Base-by-base conservation (phyloP, 2,888 invertebrate species). In the Thereva nobilitata region DNA sequence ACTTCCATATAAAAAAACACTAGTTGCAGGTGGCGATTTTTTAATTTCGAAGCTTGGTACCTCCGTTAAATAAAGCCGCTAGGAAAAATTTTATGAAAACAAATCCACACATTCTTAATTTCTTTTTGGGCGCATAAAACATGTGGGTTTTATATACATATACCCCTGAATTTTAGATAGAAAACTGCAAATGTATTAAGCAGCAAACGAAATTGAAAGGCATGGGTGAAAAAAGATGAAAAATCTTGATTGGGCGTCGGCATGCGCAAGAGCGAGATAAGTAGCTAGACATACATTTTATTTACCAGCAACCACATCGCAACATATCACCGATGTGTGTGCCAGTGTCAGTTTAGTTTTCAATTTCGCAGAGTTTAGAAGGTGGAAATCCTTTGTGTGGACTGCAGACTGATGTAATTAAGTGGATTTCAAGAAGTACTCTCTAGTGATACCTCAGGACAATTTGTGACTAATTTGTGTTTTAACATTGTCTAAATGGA, bases 291-390 rank as follows among this genome's bases (percentile, higher is more conserved):
- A 23, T 23, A 23, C 1, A 23, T 23, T 23, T 23, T 23, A 23
- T 23, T 23, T 23, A 23, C 23, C 23, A 23, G 23, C 23, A 23
- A 23, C 23, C 23, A 23, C 23, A 59, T 44, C 8, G 6, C 23
- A 59, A 44, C 37, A 42, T 52, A 55, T 55, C 41, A 23, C 40
- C 41, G 40, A 45, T 50, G 23, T 56, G 10, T 41, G 34, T 35
- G 38, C 34, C 61, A 40, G 61, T 61, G 52, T 67, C 61, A 59
- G 47, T 59, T 59, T 12, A 59, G 59, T 59, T 59, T 59, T 23
- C 23, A 23, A 23, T 23, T 23, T 59, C 59, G 37, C 37, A 47
- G 59, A 49, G 59, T 59, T 47, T 38, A 44, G 59, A 34, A 49
- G 38, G 34, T 12, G 45, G 42, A 38, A 23, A 23, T 23, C 23